Evolutionary conservation across 30 jellyfish, hydroid and myxozoan species (phyloP), one percentile per base, ranked within the genome.

Genomic region (Pelagia noctiluca): DNA sequence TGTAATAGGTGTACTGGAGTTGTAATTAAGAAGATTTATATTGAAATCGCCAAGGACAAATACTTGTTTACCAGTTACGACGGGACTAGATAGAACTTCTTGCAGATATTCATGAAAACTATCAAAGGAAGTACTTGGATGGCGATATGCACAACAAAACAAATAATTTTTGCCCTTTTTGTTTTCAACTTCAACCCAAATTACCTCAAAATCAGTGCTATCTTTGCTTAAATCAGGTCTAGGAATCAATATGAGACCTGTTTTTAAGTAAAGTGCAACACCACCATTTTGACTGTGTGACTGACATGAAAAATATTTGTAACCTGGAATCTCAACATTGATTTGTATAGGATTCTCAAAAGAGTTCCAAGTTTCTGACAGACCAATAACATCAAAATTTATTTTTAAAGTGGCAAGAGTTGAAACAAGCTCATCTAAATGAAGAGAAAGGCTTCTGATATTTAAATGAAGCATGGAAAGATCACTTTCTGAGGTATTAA

Each of bases 311-410:
- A 52, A 52, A 52, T 52, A 52, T 52, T 52, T 8, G 26, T 52
- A 52, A 52, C 26, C 68, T 52, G 68, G 68, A 52, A 52, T 52
- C 68, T 52, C 68, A 52, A 52, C 12, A 52, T 52, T 52, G 68
- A 52, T 52, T 52, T 52, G 68, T 19, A 52, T 52, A 52, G 68
- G 82, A 36, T 36, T 32, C 35, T 79, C 77, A 61, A 63, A 24
- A 34, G 66, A 47, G 31, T 79, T 38, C 90, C 82, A 79, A 13
- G 60, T 62, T 47, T 79, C 90, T 53, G 90, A 79, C 31, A 79
- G 46, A 34, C 90, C 82, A 28, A 62, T 60, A 47, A 79, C 68
- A 79, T 79, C 90, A 62, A 79, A 62, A 38, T 37, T 60, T 24
- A 79, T 38, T 79, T 62, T 77, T n/a, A 34, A 24, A 35, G 67